Percentiles rank a stretch among this genome's conserved stretches.
phyloP scores from a whole-genome alignment of 2,888 invertebrate genomes.

The Cephus spinipes region DNA sequence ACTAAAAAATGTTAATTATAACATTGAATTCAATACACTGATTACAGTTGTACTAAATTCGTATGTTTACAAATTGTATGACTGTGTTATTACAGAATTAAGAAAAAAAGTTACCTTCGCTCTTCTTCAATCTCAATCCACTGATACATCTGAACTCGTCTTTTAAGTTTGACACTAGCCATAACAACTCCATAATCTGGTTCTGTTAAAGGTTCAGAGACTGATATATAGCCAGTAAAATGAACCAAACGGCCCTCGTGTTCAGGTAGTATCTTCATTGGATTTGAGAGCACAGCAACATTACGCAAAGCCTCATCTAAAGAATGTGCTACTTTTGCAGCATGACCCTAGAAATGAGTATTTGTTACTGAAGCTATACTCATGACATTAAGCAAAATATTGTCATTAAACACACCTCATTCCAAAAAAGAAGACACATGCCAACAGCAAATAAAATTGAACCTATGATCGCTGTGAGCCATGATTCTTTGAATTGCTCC shows the following conservation, averaged over 20 bases:
- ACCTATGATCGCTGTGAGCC: constrained; percentile 80
- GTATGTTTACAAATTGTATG: constrained; percentile 6
- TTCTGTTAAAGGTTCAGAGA: constrained; percentile 87
- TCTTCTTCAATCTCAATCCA: constrained; percentile 83
- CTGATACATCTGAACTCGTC: constrained; percentile 93
- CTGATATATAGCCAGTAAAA: constrained; percentile 77
- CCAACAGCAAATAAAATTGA: constrained; percentile 75
- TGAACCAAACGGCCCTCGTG: constrained; percentile 84
- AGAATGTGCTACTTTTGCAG: constrained; percentile 82
- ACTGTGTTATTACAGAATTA: background rate
- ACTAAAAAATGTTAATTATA: constrained; percentile 33
- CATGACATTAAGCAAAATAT: background rate
- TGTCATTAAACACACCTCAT: constrained; percentile 74
- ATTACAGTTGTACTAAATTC: constrained; percentile 16
- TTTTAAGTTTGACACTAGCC: constrained; percentile 84
- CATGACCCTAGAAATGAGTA: constrained; percentile 73
- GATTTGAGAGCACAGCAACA: constrained; percentile 69
- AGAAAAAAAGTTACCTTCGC: constrained; percentile 65
- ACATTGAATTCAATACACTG: constrained; percentile 23
- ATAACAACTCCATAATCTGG: constrained; percentile 88
- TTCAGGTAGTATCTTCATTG: constrained; percentile 68
- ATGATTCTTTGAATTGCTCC: constrained; percentile 76
- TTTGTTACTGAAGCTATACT: constrained; percentile 7
- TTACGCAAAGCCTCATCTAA: constrained; percentile 80
- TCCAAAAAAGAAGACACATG: constrained; percentile 82